Evolutionary conservation across 2,888 invertebrate genomes (phyloP).

Genomic region (Asteroscopus sphinx): DNA sequence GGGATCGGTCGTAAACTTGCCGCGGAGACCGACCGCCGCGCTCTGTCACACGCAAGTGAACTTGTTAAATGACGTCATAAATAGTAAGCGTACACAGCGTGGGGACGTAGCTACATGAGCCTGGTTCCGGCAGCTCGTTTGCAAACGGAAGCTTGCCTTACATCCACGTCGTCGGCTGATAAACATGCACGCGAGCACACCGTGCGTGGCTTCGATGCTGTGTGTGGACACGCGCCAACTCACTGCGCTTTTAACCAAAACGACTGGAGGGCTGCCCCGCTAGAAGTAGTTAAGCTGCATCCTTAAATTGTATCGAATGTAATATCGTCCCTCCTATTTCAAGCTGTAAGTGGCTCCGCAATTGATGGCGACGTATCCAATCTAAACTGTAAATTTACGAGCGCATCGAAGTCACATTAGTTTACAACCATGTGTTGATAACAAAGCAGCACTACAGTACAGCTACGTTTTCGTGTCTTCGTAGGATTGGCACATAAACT

Average conservation of each 20-base stretch:
- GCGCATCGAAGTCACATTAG: slow-evolving; percentile 1
- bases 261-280: neutral
- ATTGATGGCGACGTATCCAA: slow-evolving; percentile 3
- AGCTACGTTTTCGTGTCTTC: neutral
- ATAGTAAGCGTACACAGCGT: neutral
- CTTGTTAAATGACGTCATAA: neutral
- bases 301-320: too few relatives aligned
- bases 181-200: neutral
- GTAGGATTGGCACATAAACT: too few relatives aligned
- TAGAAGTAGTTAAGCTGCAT: too few relatives aligned
- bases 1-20: slow-evolving; percentile 3
- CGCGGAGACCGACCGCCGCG: too few relatives aligned
- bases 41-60: slow-evolving; percentile 4
- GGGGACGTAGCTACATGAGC: neutral
- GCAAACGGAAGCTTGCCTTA: slow-evolving; percentile 1
- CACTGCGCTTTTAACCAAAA: neutral
- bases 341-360: neutral
- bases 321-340: neutral
- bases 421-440: slow-evolving; percentile 1
- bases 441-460: neutral
- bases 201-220: neutral
- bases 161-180: neutral
- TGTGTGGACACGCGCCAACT: neutral
- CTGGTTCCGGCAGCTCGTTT: neutral
- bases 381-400: neutral